Percentiles rank a stretch among this genome's conserved stretches.
Evolutionary conservation across 2,888 invertebrate species (phyloP).

Genomic region (Amblyteles armatorius): DNA sequence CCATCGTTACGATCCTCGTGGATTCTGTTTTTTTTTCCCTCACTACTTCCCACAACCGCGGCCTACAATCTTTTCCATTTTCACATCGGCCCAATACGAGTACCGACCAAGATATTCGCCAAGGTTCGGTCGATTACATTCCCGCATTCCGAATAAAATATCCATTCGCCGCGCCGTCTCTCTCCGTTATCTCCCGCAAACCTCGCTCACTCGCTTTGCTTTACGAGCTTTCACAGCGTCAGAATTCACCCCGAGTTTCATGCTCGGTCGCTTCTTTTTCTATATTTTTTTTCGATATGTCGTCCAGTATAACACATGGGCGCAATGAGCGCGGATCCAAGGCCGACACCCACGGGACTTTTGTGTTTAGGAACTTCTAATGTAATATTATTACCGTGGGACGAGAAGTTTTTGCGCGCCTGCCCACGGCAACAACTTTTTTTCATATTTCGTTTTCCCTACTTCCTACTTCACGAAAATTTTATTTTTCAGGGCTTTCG

Average conservation of each 20-base stretch:
- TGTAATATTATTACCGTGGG: slow-evolving; percentile 7
- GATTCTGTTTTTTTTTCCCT: slow-evolving; percentile 29
- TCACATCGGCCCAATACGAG: slow-evolving; percentile 9
- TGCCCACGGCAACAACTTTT: not conserved
- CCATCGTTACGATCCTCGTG: slow-evolving; percentile 11
- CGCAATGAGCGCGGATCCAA: slow-evolving; percentile 40
- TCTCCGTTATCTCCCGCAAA: slow-evolving; percentile 25
- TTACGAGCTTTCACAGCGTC: slow-evolving; percentile 51
- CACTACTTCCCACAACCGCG: not conserved
- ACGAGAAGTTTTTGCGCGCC: not conserved
- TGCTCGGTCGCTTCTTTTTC: slow-evolving; percentile 21
- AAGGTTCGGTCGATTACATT: slow-evolving; percentile 11
- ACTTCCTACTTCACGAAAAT: not conserved
- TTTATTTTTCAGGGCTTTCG: not conserved
- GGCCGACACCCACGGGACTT: not conserved
- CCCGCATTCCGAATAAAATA: slow-evolving; percentile 58
- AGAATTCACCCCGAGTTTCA: slow-evolving; percentile 41
- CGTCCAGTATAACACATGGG: slow-evolving; percentile 26
- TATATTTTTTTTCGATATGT: not conserved
- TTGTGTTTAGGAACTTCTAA: not conserved
- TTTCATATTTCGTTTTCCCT: not conserved
- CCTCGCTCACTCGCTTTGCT: slow-evolving; percentile 49
- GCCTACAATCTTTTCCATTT: slow-evolving; percentile 20
- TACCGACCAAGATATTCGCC: not conserved
- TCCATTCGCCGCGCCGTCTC: slow-evolving; percentile 35